Evolutionary conservation across 1,140 invertebrate genomes (phyloP), one percentile per base, ranked within the genome.

Genomic region (Drosophila pallidifrons): DNA sequence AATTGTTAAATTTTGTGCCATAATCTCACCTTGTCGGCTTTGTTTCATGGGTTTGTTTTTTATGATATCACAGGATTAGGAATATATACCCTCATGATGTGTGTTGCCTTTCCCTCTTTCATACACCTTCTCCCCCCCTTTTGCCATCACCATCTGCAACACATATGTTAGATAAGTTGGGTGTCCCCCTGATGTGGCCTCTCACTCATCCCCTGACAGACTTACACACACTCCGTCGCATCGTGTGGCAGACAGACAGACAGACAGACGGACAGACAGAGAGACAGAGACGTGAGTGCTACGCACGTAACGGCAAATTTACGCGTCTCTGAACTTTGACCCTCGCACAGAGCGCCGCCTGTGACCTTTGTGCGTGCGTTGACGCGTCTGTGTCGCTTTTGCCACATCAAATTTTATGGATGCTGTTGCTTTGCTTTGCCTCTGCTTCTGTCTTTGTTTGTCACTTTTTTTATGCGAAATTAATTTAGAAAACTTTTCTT

Each of bases 321-420:
- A 83, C 85, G 80, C 77, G 85, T 75, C 77, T 83, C 70, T 83
- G 83, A 83, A 75, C 83, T 88, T 88, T 89, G 83, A 88, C 83
- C 83, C 83, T 75, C 64, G 70, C 69, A 72, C 60, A 67, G 20
- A 25, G 49, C 46, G 74, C 43, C 70, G 82, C 68, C 60, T 76
- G 73, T 88, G 82, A 86, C 82, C 82, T 83, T 75, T 83, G 69
- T 75, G 77, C 63, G 71, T 70, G 69, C 70, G 65, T 68, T 63
- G 65, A 75, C 74, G 61, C 73, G 61, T 70, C 70, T 70, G 69
- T 51, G 30, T 43, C 20, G 63, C 64, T 46, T 60, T 61, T 65
- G 77, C 64, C 61, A 67, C 54, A 64, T 65, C 68, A 73, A 82
- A 79, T 82, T 79, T 79, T 77, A 79, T 88, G 82, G 54, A 59